Evolutionary conservation across 2,797 vertebrate genomes (phyloP).

Genomic region (Poecile montanus): DNA sequence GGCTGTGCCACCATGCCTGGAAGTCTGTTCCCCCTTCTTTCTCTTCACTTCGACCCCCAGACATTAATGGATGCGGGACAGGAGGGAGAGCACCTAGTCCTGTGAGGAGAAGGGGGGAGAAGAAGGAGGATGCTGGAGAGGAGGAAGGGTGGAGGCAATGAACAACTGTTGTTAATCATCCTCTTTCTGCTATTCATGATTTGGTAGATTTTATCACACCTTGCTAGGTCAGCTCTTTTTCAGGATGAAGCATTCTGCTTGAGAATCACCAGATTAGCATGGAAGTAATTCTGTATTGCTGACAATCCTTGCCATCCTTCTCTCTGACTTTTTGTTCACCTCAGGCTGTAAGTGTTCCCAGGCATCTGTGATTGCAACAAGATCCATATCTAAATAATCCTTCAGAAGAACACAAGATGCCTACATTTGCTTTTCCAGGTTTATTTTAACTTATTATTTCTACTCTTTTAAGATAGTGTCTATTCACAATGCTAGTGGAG

Average conservation of each 20-base stretch:
- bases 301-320: not conserved
- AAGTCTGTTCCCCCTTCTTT: not conserved
- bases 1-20: not conserved
- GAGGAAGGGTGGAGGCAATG: too few relatives aligned
- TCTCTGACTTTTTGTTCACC: not conserved
- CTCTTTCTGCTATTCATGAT: not conserved
- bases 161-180: not conserved
- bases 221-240: not conserved
- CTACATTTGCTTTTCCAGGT: not conserved
- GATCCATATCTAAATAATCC: not conserved
- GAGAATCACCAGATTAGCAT: not conserved
- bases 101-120: too few relatives aligned
- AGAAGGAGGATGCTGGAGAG: too few relatives aligned
- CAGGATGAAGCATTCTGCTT: not conserved
- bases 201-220: not conserved
- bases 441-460: not conserved
- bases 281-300: not conserved
- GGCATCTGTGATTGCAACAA: not conserved
- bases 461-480: not conserved
- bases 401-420: not conserved
- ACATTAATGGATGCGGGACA: constrained; percentile 15
- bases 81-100: not conserved
- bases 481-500: not conserved
- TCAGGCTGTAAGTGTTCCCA: not conserved
- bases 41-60: not conserved